phyloP scores from a whole-genome alignment of 2,888 invertebrate genomes.

The Lasioglossum leucozonium region DNA sequence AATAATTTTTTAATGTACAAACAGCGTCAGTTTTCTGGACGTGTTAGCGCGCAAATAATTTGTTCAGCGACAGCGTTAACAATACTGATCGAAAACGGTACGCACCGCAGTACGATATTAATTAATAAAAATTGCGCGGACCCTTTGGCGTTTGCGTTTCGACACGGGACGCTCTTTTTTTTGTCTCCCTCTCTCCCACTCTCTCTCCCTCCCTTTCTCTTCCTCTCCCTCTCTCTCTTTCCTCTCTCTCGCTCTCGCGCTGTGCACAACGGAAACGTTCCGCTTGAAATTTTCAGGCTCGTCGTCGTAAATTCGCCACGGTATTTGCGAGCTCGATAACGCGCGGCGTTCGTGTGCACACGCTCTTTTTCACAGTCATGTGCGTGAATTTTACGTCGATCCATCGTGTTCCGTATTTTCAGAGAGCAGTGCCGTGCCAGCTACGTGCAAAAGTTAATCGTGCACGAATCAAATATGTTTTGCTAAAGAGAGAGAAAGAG shows the following conservation, averaged over 20 bases:
- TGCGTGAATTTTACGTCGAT: conserved; percentile 10
- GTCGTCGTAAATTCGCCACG: conserved; percentile 36
- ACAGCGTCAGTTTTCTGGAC: neutral
- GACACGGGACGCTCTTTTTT: neutral
- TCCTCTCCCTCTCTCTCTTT: too few relatives aligned
- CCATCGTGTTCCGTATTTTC: conserved; percentile 13
- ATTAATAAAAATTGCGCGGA: neutral
- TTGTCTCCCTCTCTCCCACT: too few relatives aligned
- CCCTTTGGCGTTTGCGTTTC: neutral
- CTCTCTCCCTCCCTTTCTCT: too few relatives aligned
- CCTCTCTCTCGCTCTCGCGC: too few relatives aligned
- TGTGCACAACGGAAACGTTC: neutral
- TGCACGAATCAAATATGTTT: conserved; percentile 60
- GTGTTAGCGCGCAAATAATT: neutral
- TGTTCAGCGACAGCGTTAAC: neutral
- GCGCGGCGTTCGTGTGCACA: neutral
- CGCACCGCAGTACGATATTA: neutral
- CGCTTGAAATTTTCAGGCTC: conserved; percentile 34
- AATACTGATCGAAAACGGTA: neutral
- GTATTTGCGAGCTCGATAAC: conserved; percentile 20
- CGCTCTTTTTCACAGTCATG: neutral
- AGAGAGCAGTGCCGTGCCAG: neutral
- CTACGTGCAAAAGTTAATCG: conserved; percentile 46
- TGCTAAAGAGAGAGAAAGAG: conserved; percentile 21
- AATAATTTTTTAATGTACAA: neutral